These are phyloP conservation scores for Eupsittula cactorum DNA, from an alignment of 2,113 vertebrate species.

Conservation along the genomic window DNA sequence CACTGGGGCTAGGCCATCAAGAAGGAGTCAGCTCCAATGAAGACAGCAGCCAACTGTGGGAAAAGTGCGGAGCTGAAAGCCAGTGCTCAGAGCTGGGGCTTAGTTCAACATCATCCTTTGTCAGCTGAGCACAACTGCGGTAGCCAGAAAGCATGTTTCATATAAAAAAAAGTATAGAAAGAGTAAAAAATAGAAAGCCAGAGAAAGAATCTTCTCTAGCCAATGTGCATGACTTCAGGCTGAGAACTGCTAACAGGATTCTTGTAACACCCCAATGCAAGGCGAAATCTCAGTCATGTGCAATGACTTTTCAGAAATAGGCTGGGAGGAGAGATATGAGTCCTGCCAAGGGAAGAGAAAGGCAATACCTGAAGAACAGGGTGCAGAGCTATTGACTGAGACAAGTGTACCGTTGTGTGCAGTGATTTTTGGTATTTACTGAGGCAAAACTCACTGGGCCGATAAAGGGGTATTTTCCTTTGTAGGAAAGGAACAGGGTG, in stretches of 20 bases:
- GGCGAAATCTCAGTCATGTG: not conserved
- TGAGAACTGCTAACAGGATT: not conserved
- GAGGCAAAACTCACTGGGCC: not conserved
- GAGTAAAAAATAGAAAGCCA: not conserved
- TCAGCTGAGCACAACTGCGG: not conserved
- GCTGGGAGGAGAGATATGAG: constrained; percentile 9
- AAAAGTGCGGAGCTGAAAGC: not conserved
- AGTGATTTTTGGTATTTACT: constrained; percentile 25
- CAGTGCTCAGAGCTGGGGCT: not conserved
- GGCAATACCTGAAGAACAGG: not conserved
- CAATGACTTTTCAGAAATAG: constrained; percentile 50
- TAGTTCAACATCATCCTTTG: not conserved
- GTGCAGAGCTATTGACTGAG: not conserved
- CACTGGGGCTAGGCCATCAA: not conserved
- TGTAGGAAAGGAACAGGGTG: not conserved
- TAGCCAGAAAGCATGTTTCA: not conserved
- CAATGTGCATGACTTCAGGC: not conserved
- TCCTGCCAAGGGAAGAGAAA: not conserved
- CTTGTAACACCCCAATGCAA: not conserved
- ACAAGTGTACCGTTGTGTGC: not conserved
- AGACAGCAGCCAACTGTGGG: not conserved
- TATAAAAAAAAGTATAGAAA: not conserved
- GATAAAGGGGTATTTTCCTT: not conserved
- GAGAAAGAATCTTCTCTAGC: not conserved
- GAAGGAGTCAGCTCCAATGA: not conserved